Evolutionary conservation across 2,113 vertebrate species (phyloP), one percentile per base, ranked within the genome.

Genomic region (Seriola aureovittata): DNA sequence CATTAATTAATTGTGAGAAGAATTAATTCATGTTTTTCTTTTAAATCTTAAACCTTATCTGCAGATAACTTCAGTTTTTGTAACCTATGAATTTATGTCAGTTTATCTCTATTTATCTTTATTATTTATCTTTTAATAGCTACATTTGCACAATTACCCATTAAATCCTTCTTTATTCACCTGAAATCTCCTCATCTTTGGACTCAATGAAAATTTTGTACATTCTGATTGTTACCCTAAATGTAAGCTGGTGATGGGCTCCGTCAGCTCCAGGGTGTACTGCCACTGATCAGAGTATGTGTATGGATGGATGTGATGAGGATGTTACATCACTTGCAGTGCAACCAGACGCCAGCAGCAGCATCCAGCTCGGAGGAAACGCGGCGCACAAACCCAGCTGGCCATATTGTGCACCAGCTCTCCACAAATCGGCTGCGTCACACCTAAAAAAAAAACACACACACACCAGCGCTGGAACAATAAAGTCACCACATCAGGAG

Each of bases 341-440:
- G 88, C 89, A 89, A 79, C 86, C 87, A 88, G 85, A 86, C 88
- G 68, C 90, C 89, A 89, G 83, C 90, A 85, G 86, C 89, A 85
- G 85, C 91, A 90, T 88, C 81, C 88, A 90, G 87, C 75, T 88
- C 79, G 17, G 83, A 85, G 85, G 78, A 25, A 85, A 48, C 65
- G 68, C 73, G 77, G 73, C 82, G 80, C 80, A 76, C 86, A 84
- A 19, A 82, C 63, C 71, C 82, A 68, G 78, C 88, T 85, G 91
- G 89, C 89, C 88, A 91, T 93, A 92, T 94, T 93, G 92, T 89
- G 91, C 85, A 92, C 21, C 88, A 86, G 91, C 82, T 82, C 78
- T 71, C 75, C 72, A 66, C 87, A 91, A 90, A 94, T 83, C 91
- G 87, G 82, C 94, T 94, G 94, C 93, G 94, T 94, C 93, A 94